phyloP scores from a whole-genome alignment of 2,113 vertebrate species.

The Apus apus region DNA sequence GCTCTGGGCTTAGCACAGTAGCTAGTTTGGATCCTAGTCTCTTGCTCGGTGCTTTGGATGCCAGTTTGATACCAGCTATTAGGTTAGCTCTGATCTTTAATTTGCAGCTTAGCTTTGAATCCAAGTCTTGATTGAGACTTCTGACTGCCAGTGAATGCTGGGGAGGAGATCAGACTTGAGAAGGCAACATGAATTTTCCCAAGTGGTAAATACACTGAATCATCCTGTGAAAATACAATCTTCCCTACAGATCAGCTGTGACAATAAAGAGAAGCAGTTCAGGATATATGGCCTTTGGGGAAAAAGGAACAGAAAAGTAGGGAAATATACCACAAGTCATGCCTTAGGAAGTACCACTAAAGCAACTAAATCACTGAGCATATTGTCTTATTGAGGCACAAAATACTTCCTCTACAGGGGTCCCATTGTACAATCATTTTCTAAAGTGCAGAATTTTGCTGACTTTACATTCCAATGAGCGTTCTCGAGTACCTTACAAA shows the following conservation, averaged over 20 bases:
- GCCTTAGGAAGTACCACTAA: background rate
- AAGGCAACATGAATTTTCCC: background rate
- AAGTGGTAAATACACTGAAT: background rate
- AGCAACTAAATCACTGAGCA: background rate
- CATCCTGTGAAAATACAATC: background rate
- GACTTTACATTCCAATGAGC: slow-evolving; percentile 49
- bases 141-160: background rate
- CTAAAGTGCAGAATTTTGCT: slow-evolving; percentile 44
- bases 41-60: background rate
- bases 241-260: background rate
- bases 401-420: slow-evolving; percentile 43
- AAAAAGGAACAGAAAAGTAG: background rate
- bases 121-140: background rate
- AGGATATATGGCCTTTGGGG: background rate
- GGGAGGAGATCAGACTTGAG: background rate
- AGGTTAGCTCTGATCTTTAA: background rate
- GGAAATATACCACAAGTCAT: background rate
- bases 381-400: slow-evolving; percentile 1
- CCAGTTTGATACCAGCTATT: background rate
- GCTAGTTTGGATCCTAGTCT: rapidly evolving
- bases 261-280: background rate
- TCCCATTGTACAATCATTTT: slow-evolving; percentile 2
- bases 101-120: background rate
- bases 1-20: background rate
- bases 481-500: slow-evolving; percentile 55